Conservation (phyloP, 2,113 vertebrate species). For the Podarcis muralis region DNA sequence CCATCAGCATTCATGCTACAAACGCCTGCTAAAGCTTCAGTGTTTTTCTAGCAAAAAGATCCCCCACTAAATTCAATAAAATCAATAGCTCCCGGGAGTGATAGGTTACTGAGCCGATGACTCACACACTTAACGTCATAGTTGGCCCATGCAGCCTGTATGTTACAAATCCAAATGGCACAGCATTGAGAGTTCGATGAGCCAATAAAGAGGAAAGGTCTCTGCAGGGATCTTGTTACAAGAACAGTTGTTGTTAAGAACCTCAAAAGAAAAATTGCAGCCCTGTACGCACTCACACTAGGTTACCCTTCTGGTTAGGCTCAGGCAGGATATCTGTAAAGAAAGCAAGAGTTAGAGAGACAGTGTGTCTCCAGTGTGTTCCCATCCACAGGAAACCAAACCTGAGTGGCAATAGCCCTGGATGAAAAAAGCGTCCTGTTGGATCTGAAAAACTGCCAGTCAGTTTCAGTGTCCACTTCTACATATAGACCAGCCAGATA, state of each 20-base stretch:
- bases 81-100: background rate
- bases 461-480: background rate
- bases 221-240: background rate
- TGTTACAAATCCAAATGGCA: rapidly evolving
- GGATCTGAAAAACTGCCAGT: background rate
- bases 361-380: background rate
- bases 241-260: background rate
- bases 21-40: rapidly evolving
- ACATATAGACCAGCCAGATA: background rate
- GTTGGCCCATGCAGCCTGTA: background rate
- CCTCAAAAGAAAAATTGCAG: background rate
- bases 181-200: rapidly evolving
- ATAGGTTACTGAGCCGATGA: rapidly evolving
- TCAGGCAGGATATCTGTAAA: background rate
- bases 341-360: background rate
- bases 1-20: background rate
- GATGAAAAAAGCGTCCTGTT: background rate
- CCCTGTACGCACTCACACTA: too few relatives aligned
- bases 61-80: background rate
- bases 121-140: background rate
- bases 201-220: background rate
- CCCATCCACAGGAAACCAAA: background rate
- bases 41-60: background rate
- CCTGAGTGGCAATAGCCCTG: background rate
- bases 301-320: background rate